These are phyloP conservation scores for Dastarcus helophoroides DNA, from an alignment of 2,888 invertebrate genomes.

Conservation along the genomic window DNA sequence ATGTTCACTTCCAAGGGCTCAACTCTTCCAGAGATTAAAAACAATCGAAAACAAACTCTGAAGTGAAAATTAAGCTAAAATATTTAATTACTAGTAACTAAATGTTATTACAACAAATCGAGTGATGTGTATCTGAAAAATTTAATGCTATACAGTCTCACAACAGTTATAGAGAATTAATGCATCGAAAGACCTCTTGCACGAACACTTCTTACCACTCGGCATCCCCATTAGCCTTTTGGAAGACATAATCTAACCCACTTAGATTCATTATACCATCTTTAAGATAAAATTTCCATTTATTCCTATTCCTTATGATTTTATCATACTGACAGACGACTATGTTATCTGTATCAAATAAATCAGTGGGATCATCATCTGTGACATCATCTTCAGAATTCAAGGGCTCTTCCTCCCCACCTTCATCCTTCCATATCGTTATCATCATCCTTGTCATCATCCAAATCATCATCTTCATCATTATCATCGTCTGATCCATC, in stretches of 20 bases:
- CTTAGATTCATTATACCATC: constrained; percentile 99
- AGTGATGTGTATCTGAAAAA: too few relatives aligned
- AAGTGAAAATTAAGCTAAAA: too few relatives aligned
- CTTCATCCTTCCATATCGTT: constrained; percentile 38
- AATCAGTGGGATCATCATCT: constrained; percentile 86
- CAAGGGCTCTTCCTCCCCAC: constrained; percentile 65
- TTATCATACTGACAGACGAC: constrained; percentile 99
- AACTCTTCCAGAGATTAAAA: too few relatives aligned
- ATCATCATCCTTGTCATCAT: constrained; percentile 50
- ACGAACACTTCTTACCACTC: constrained; percentile 97
- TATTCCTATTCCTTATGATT: constrained; percentile 95
- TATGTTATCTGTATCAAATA: constrained; percentile 98
- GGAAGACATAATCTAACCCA: constrained; percentile 97
- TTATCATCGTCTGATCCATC: constrained; percentile 55
- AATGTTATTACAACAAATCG: too few relatives aligned
- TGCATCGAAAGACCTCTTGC: too few relatives aligned
- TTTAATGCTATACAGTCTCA: too few relatives aligned
- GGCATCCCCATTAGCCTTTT: constrained; percentile 97
- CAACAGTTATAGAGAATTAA: too few relatives aligned
- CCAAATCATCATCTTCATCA: constrained; percentile 51
- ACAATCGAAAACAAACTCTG: too few relatives aligned
- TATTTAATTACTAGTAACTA: too few relatives aligned
- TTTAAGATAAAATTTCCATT: constrained; percentile 99
- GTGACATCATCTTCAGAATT: constrained; percentile 97
- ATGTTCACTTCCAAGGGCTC: too few relatives aligned